These are phyloP conservation scores for Drosophila putrida DNA, from an alignment of 2,888 invertebrate genomes.

Conservation along the genomic window DNA sequence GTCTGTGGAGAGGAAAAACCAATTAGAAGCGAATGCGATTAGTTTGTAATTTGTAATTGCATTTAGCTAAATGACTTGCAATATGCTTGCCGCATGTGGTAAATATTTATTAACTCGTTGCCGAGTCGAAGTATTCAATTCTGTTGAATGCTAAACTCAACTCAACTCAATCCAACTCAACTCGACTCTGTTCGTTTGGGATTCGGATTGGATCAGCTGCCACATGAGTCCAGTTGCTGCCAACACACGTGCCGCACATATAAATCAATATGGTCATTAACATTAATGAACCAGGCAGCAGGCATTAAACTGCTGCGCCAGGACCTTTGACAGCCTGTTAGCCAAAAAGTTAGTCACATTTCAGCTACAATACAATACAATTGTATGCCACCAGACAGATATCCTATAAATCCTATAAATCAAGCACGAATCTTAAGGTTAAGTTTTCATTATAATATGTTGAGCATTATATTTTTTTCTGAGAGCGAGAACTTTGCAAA, in stretches of 20 bases:
- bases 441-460: neutral
- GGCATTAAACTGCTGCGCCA: conserved; percentile 49
- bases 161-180: conserved; percentile 1
- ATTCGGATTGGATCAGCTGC: neutral
- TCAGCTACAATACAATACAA: neutral
- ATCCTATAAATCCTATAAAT: conserved; percentile 28
- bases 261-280: conserved; percentile 62
- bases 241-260: conserved; percentile 55
- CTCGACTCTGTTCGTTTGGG: neutral
- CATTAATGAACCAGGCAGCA: conserved; percentile 53
- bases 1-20: neutral
- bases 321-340: conserved; percentile 37
- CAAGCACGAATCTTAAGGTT: no score
- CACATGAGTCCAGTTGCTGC: conserved; percentile 33
- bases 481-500: neutral
- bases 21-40: conserved; percentile 20
- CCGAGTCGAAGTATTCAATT: conserved; percentile 26
- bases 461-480: neutral
- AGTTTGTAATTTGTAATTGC: conserved; percentile 19
- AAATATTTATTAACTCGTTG: conserved; percentile 6
- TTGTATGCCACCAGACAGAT: conserved; percentile 6
- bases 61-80: conserved; percentile 15
- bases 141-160: conserved; percentile 4
- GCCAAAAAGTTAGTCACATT: conserved; percentile 36
- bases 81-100: conserved; percentile 10